phyloP scores from a whole-genome alignment of 2,888 invertebrate genomes.

The Conops quadrifasciatus region DNA sequence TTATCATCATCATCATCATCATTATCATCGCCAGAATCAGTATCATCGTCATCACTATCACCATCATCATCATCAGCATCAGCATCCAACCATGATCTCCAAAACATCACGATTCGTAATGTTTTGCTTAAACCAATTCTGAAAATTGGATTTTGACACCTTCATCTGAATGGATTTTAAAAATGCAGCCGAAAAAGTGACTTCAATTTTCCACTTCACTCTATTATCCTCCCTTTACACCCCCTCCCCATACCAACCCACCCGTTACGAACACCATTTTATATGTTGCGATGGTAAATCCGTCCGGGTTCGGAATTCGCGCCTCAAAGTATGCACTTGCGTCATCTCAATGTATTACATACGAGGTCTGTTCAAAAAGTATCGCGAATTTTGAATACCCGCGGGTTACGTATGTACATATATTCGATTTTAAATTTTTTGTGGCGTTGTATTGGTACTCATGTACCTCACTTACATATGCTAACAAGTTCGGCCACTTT shows the following conservation, averaged over 20 bases:
- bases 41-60: neutral
- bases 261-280: neutral
- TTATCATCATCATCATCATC: neutral
- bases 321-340: no score
- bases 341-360: no score
- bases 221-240: neutral
- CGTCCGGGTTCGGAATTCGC: neutral
- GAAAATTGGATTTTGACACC: conserved; percentile 34
- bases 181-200: conserved; percentile 17
- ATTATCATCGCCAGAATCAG: neutral
- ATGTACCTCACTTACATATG: no score
- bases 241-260: neutral
- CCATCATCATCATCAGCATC: neutral
- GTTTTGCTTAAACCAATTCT: conserved; percentile 27
- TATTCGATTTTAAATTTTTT: no score
- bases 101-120: conserved; percentile 4
- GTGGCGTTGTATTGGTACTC: no score
- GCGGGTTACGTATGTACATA: no score
- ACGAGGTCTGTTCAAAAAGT: no score
- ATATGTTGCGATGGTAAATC: no score
- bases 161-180: conserved; percentile 16
- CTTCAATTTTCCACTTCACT: neutral
- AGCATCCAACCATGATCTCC: neutral
- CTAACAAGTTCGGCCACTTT: no score
- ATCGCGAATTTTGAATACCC: no score